Percentiles rank a stretch among this genome's conserved stretches.
phyloP scores from a whole-genome alignment of 2,888 invertebrate genomes.

The Schizotus pectinicornis region DNA sequence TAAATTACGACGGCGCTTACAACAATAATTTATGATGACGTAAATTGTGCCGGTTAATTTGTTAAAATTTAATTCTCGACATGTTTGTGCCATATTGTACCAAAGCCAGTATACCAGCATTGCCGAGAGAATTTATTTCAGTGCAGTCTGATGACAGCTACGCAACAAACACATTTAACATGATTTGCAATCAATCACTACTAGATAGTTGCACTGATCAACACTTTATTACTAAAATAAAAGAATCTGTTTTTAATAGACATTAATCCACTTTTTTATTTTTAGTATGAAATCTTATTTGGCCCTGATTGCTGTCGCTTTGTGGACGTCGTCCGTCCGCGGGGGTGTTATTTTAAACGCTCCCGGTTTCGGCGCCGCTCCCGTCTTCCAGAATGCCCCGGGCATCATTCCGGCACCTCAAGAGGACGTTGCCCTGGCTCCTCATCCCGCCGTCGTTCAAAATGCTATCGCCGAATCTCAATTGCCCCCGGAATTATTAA shows the following conservation, averaged over 20 bases:
- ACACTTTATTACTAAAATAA: too few species aligned
- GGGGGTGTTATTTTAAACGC: constrained; percentile 10
- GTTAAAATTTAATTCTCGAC: constrained; percentile 1
- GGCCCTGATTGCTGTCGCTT: constrained; percentile 17
- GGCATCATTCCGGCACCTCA: constrained; percentile 34
- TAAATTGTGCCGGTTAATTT: constrained; percentile 2
- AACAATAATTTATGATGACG: constrained; percentile 3
- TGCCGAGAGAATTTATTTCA: background rate
- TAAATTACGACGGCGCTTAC: background rate
- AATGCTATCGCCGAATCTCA: constrained; percentile 76
- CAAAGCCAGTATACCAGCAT: too few species aligned
- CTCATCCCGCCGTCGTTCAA: constrained; percentile 73
- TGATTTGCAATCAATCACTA: too few species aligned
- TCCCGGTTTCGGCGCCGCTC: constrained; percentile 20
- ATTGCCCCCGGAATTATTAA: constrained; percentile 72
- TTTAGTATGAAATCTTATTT: constrained; percentile 30
- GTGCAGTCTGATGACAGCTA: background rate
- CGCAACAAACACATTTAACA: too few species aligned
- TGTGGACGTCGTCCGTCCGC: constrained; percentile 19
- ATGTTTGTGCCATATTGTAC: background rate
- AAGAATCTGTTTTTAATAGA: too few species aligned
- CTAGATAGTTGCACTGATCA: too few species aligned
- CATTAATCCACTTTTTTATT: background rate
- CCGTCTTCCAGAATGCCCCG: constrained; percentile 25
- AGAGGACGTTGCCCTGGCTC: constrained; percentile 53